A percentile compares a stretch with the other conserved stretches of the same genome.
Conservation (phyloP, 2,888 invertebrate species). For the Aporophyla nigra region DNA sequence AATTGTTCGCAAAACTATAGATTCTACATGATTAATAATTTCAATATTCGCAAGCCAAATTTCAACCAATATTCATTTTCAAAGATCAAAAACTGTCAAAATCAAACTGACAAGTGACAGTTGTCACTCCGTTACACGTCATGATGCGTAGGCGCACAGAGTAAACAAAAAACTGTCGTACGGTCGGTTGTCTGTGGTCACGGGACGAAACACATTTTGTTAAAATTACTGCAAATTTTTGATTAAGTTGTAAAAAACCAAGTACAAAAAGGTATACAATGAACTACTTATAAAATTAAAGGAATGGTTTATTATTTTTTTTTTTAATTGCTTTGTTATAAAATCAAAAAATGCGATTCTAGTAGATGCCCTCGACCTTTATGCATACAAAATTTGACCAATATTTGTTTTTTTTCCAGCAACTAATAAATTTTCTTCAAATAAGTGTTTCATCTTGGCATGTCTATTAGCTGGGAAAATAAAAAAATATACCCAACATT, state of each 20-base stretch:
- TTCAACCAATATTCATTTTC: no score
- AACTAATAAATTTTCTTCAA: neutral
- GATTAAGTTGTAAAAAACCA: neutral
- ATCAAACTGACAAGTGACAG: no score
- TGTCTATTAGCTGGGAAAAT: neutral
- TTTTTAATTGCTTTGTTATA: no score
- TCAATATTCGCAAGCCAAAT: no score
- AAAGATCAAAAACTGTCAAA: no score
- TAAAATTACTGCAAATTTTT: neutral
- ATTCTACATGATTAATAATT: no score
- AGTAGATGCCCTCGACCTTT: neutral
- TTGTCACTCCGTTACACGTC: no score
- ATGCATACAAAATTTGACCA: no score
- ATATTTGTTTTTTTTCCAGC: neutral
- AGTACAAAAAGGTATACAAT: neutral
- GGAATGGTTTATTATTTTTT: neutral
- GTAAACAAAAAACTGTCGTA: no score
- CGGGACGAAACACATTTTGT: neutral
- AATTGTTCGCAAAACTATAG: no score
- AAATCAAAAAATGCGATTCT: neutral
- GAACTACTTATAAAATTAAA: neutral
- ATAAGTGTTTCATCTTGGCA: neutral
- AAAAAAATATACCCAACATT: neutral
- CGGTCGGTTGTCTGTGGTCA: no score
- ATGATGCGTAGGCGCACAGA: no score